Base-by-base conservation (phyloP, 2,888 invertebrate species). In the Conistra vaccinii region DNA sequence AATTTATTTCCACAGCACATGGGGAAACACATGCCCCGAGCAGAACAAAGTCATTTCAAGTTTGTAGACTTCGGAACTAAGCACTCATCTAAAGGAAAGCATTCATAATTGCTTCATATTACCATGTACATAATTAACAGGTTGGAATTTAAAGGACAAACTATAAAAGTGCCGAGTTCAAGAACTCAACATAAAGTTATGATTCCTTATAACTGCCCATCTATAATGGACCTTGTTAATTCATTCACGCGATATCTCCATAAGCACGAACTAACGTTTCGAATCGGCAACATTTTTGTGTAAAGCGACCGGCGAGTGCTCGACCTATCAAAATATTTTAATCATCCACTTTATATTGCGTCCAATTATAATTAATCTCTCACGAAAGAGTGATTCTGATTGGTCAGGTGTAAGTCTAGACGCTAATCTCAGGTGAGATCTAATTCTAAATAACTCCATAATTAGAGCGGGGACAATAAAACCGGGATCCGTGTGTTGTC, bases 381-480 rank as follows among this genome's bases (percentile, higher is more conserved):
- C 94, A 94, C 94, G 94, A 95, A 95, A 91, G 89, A 91, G 92
- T 88, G 80, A 90, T 91, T 92, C 91, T 90, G 91, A 91, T 88
- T 89, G 88, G 89, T 89, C 89, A 87, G 57, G 81, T 73, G 71
- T 83, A 83, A 92, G 94, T 94, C 94, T 95, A 94, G 94, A 94
- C 94, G 87, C 82, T 91, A 94, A 95, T 95, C 95, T 94, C 91
- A 91, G 92, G 92, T 92, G 88, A 94, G 93, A 95, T 95, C 95
- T 95, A 88, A 91, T 92, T 92, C 85, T 90, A 92, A 94, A 94
- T 93, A 93, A 92, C 90, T 93, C 88, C 88, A 91, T 94, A 94
- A 95, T 95, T 94, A 94, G 93, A 93, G 89, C 90, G 90, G 89
- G 94, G 95, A 95, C 93, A 95, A 94, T 95, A 94, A 95, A 95